These are phyloP conservation scores for Aurelia aurita DNA, from an alignment of 30 jellyfish, hydroid and myxozoan genomes.

Conservation along the genomic window DNA sequence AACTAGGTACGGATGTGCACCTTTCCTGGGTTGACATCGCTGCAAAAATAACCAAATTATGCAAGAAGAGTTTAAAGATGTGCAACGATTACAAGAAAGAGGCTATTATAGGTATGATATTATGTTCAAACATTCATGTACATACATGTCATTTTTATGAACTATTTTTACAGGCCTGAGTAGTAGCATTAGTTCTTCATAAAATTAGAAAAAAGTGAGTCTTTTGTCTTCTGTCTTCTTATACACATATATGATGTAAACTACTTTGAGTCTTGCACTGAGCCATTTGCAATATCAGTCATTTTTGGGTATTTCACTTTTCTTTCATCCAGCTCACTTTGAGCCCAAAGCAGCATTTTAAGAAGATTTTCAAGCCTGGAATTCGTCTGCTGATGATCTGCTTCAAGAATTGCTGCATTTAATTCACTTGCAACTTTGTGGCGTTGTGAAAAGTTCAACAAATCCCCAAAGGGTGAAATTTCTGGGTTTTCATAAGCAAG, in stretches of 20 bases:
- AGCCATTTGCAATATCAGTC: slow-evolving; percentile 86
- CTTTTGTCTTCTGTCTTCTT: background rate
- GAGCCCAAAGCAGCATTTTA: slow-evolving; percentile 92
- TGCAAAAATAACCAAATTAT: too few species aligned
- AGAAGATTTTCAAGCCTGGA: slow-evolving; percentile 85
- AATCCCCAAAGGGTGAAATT: slow-evolving; percentile 89
- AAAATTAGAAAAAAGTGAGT: background rate
- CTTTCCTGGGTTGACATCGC: too few species aligned
- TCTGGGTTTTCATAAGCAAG: slow-evolving; percentile 94
- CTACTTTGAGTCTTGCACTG: slow-evolving; percentile 43
- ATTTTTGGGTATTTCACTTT: slow-evolving; percentile 89
- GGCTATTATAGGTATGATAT: too few species aligned
- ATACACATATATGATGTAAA: background rate
- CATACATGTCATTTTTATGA: too few species aligned
- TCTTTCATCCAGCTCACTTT: slow-evolving; percentile 83
- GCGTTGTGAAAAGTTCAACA: slow-evolving; percentile 84
- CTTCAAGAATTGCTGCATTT: slow-evolving; percentile 94
- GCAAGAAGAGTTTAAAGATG: too few species aligned
- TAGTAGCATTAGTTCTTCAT: background rate
- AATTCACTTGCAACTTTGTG: slow-evolving; percentile 95
- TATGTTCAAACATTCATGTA: too few species aligned
- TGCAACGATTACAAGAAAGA: too few species aligned
- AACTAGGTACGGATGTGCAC: too few species aligned
- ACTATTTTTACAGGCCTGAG: too few species aligned
- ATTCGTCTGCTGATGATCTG: slow-evolving; percentile 90